Evolutionary conservation across 2,113 vertebrate genomes (phyloP), one percentile per base, ranked within the genome.

Genomic region (Bombycilla garrulus): DNA sequence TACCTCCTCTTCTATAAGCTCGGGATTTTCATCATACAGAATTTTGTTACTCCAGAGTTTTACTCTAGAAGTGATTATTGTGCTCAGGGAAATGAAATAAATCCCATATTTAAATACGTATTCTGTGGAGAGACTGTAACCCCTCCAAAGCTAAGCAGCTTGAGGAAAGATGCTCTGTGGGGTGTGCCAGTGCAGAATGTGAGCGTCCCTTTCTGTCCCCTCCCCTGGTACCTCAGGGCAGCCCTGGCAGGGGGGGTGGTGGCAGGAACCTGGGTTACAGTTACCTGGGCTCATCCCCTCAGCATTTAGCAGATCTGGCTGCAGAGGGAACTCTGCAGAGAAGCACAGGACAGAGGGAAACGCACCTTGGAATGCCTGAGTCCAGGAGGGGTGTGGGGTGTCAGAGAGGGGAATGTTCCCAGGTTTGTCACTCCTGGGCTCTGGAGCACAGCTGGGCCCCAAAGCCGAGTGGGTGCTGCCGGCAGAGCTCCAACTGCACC

Each of bases 71-170:
- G 70, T 71, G 69, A 95, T 95, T 87, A 84, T 79, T 67, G 62
- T 50, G 78, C 74, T 90, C 48, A 29, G 73, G 80, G 70, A 93
- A 92, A 94, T 88, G 47, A 92, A 93, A 85, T 90, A 79, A 95
- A 95, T 92, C 82, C 74, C 10, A 0, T 71, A 24, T 85, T 95
- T 90, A 94, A 90, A 58, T 24, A 71, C 33, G 14, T 28, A 38
- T 53, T 81, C 70, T 50, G 31, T 45, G 73, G 25, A 65, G 77
- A 70, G 77, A 4, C 72, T 44, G 64, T 38, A 77, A 44, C 47
- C 40, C 71, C 71, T 40, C 51, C 9, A 10, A 10, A 70, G 69
- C 38, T 81, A 66, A 96, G 90, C 72, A 0, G 90, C 83, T 91
- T 67, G 60, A 50, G 61, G 64, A 76, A 31, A 82, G 42, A 9